Conservation (phyloP, 1,140 invertebrate genomes). For the Frieseomelitta varia region DNA sequence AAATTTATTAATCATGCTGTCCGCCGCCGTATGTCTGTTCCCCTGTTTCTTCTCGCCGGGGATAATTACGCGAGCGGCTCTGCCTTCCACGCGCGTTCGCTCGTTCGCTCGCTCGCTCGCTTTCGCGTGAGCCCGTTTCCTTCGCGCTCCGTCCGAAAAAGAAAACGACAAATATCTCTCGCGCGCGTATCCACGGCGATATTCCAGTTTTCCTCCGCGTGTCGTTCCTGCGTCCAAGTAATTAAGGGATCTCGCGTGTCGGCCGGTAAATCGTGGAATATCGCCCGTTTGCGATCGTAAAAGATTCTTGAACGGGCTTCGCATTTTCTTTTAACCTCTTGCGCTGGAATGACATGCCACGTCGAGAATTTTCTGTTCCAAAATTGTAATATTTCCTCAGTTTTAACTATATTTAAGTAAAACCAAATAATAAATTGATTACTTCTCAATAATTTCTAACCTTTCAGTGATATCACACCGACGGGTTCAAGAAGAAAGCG, state of each 20-base stretch:
- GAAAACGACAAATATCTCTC: not conserved
- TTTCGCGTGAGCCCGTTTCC: not conserved
- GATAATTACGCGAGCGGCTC: constrained; percentile 39
- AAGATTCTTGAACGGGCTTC: not conserved
- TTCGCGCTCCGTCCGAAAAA: not conserved
- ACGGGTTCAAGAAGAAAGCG: too few species aligned
- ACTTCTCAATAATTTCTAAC: too few species aligned
- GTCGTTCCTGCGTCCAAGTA: not conserved
- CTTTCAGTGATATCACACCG: too few species aligned
- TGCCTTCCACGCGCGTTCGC: not conserved
- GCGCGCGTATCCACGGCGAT: too few species aligned
- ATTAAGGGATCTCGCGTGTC: not conserved
- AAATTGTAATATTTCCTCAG: too few species aligned
- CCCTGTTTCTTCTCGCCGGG: constrained; percentile 24
- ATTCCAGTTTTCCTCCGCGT: constrained; percentile 23
- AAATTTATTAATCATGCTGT: constrained; percentile 52
- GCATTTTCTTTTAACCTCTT: too few species aligned
- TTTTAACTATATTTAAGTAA: too few species aligned
- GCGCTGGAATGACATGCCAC: too few species aligned
- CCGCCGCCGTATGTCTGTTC: constrained; percentile 20
- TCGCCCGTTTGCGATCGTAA: not conserved
- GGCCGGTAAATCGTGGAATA: not conserved
- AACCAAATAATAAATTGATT: too few species aligned
- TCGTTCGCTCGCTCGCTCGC: not conserved
- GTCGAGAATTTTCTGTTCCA: too few species aligned